phyloP scores from a whole-genome alignment of 1,140 invertebrate species.

The Portunus trituberculatus region DNA sequence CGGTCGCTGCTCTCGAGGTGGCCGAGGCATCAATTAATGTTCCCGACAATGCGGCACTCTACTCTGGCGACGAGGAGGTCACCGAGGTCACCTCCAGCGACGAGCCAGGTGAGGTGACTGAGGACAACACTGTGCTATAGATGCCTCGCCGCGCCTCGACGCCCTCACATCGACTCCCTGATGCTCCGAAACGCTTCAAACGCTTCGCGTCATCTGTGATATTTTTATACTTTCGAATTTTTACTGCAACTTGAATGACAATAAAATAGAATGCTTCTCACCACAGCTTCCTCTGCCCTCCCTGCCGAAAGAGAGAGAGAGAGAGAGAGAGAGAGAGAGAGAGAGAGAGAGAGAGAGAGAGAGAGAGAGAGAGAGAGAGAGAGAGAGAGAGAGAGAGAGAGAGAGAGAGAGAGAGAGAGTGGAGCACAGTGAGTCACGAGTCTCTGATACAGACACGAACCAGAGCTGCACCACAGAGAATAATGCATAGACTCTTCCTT shows the following conservation, averaged over 20 bases:
- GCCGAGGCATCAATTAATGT: no score
- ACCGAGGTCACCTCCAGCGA: background rate
- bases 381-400: background rate
- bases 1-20: no score
- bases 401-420: no score
- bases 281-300: background rate
- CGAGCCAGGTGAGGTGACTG: background rate
- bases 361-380: no score
- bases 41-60: no score
- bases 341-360: constrained; percentile 4
- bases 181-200: background rate
- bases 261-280: background rate
- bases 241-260: background rate
- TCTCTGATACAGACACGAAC: no score
- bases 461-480: no score
- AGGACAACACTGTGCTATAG: background rate
- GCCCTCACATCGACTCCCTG: background rate
- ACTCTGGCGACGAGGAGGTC: no score
- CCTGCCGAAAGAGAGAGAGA: background rate
- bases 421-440: no score
- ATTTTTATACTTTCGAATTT: constrained; percentile 15
- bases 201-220: background rate
- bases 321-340: constrained; percentile 20
- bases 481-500: background rate
- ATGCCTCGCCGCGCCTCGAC: background rate